These are phyloP conservation scores for Australoheros scitulus DNA, from an alignment of 2,113 vertebrate genomes.

Conservation along the genomic window DNA sequence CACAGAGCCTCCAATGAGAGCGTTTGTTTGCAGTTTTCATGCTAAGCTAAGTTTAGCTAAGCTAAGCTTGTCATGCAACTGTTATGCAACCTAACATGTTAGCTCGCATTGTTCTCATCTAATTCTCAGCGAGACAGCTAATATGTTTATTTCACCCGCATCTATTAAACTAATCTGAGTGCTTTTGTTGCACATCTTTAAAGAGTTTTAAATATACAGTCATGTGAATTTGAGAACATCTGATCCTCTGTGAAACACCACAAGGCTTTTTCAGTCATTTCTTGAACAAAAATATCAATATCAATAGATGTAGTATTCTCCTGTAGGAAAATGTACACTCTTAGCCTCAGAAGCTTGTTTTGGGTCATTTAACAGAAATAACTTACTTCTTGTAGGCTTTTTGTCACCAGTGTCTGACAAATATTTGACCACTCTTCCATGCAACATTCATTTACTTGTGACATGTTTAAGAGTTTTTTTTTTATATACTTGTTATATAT, in stretches of 20 bases:
- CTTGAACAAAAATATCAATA: not conserved
- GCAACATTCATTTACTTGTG: not conserved
- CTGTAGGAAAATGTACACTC: not conserved
- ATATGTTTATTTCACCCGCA: not conserved
- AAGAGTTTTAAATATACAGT: not conserved
- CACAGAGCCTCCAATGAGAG: not conserved
- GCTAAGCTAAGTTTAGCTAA: not conserved
- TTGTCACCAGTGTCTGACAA: not conserved
- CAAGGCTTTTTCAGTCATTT: not conserved
- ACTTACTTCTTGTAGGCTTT: not conserved
- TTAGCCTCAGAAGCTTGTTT: not conserved
- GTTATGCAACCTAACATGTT: not conserved
- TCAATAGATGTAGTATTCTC: not conserved
- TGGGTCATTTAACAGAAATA: no score
- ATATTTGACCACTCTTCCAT: not conserved
- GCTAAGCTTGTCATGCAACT: not conserved
- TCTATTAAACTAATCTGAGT: not conserved
- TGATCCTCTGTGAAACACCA: not conserved
- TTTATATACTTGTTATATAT: no score
- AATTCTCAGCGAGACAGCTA: not conserved
- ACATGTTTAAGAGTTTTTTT: not conserved
- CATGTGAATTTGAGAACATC: not conserved
- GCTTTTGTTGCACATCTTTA: not conserved
- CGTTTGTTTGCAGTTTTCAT: not conserved
- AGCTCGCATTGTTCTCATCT: not conserved